Evolutionary conservation across 2,113 vertebrate species (phyloP).

Genomic region (Carassius gibelio): DNA sequence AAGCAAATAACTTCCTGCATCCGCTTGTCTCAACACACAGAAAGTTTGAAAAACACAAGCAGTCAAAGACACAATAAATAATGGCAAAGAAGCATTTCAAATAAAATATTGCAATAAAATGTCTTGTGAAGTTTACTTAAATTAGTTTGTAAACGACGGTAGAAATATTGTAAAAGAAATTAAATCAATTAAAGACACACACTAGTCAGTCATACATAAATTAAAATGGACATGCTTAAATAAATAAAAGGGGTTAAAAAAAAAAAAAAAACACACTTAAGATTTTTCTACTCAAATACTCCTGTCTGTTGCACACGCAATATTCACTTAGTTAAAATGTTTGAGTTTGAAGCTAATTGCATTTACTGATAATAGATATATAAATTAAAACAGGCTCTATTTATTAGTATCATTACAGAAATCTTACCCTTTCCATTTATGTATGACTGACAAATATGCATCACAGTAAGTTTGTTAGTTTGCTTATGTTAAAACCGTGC

Average conservation of each 20-base stretch:
- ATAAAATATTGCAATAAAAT: not conserved
- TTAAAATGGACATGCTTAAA: not conserved
- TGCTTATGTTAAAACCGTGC: too few relatives aligned
- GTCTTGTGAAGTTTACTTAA: not conserved
- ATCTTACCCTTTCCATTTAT: not conserved
- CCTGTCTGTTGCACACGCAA: not conserved
- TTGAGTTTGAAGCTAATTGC: not conserved
- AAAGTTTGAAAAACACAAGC: too few relatives aligned
- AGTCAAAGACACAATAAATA: too few relatives aligned
- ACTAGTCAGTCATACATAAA: not conserved
- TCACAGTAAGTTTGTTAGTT: not conserved
- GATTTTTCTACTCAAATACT: not conserved
- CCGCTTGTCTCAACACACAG: too few relatives aligned
- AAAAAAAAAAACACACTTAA: not conserved
- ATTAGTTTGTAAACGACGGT: not conserved
- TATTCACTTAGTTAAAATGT: not conserved
- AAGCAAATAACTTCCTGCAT: too few relatives aligned
- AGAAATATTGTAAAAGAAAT: not conserved
- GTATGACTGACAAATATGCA: not conserved
- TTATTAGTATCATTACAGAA: not conserved
- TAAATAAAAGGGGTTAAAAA: not conserved
- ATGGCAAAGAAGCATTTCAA: too few relatives aligned
- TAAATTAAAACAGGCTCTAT: not conserved
- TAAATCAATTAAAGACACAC: too few relatives aligned
- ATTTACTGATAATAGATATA: not conserved